Conservation (phyloP, 1,140 invertebrate genomes). For the Scaptodrosophila lebanonensis region DNA sequence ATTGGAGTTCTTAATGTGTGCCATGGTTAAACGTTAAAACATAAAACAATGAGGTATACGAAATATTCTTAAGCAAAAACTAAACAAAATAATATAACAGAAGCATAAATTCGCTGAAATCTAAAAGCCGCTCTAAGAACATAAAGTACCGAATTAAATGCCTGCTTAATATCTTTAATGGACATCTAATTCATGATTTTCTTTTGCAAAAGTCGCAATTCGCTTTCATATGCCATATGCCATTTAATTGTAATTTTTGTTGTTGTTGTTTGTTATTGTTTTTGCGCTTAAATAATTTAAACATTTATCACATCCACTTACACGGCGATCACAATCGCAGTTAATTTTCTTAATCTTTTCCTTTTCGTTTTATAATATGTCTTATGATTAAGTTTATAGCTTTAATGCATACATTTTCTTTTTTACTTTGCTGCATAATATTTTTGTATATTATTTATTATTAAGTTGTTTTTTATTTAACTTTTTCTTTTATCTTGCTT, state of each 20-base stretch:
- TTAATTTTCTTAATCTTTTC: conserved; percentile 36
- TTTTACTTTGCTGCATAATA: conserved; percentile 20
- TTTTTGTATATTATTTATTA: conserved; percentile 37
- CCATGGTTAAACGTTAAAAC: too few species aligned
- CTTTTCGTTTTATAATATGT: conserved; percentile 16
- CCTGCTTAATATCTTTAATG: conserved; percentile 61
- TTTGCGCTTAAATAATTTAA: conserved; percentile 72
- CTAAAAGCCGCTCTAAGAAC: too few species aligned
- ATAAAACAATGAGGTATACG: conserved; percentile 72
- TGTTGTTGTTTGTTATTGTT: conserved; percentile 40
- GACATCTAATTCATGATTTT: conserved; percentile 55
- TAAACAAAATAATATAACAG: too few species aligned
- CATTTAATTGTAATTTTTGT: conserved; percentile 45
- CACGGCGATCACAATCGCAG: conserved; percentile 69
- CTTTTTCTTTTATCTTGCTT: conserved; percentile 26
- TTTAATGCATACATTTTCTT: conserved; percentile 40
- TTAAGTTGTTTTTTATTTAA: conserved; percentile 30
- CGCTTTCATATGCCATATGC: conserved; percentile 48
- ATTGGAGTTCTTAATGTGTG: too few species aligned
- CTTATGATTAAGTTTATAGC: conserved; percentile 29
- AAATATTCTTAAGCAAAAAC: conserved; percentile 6
- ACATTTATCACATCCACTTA: conserved; percentile 77
- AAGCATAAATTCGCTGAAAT: too few species aligned
- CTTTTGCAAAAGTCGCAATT: conserved; percentile 65
- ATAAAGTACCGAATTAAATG: conserved; percentile 53